These are phyloP conservation scores for Balaeniceps rex DNA, from an alignment of 2,113 vertebrate genomes.

Conservation along the genomic window DNA sequence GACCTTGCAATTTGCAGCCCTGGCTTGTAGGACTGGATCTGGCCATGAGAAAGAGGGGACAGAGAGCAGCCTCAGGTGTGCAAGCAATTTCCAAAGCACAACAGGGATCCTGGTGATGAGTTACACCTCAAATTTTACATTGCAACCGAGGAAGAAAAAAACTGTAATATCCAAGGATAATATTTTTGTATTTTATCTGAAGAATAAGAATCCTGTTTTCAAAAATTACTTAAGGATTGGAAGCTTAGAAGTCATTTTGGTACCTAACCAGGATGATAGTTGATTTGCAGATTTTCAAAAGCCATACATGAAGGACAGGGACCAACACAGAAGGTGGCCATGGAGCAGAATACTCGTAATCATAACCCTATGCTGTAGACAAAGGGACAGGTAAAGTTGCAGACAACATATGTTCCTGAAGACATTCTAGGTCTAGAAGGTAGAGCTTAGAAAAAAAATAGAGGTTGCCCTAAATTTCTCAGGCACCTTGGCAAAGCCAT, in stretches of 20 bases:
- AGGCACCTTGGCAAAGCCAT: not conserved
- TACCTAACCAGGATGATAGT: not conserved
- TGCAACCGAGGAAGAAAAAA: not conserved
- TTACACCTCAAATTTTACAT: not conserved
- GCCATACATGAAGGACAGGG: not conserved
- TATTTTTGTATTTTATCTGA: not conserved
- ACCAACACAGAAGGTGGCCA: not conserved
- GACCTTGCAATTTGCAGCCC: not conserved
- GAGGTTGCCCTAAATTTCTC: not conserved
- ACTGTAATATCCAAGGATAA: not conserved
- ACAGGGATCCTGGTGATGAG: not conserved
- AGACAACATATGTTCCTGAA: not conserved
- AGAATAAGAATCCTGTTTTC: not conserved
- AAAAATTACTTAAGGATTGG: not conserved
- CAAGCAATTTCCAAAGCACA: not conserved
- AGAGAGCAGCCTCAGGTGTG: not conserved
- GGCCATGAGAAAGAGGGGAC: not conserved
- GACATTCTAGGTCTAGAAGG: not conserved
- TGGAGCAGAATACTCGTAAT: not conserved
- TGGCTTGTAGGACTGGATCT: not conserved
- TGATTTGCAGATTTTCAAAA: not conserved
- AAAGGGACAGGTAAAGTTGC: not conserved
- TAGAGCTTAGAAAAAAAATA: not conserved
- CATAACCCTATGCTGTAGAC: not conserved
- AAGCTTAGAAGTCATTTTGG: not conserved